Evolutionary conservation across 2,888 invertebrate genomes (phyloP).

Genomic region (Cryptocephalus moraei): DNA sequence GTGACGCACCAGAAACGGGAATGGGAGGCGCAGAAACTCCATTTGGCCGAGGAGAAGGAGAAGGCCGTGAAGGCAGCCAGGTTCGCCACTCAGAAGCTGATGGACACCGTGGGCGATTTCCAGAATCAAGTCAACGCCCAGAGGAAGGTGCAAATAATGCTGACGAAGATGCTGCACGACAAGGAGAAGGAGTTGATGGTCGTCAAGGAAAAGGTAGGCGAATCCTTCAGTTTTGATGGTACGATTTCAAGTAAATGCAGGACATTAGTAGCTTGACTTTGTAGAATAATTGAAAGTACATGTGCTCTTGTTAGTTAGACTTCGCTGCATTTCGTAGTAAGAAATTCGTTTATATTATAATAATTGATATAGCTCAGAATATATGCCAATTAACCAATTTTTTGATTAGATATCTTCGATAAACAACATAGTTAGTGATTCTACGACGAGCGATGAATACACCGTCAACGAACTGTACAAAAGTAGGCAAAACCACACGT

Average conservation of each 20-base stretch:
- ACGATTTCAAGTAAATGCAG: background rate
- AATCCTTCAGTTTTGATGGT: background rate
- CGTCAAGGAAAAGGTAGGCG: conserved; percentile 17
- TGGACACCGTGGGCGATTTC: conserved; percentile 31
- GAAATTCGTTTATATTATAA: too few species aligned
- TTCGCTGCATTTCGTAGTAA: too few species aligned
- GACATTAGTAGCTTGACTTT: background rate
- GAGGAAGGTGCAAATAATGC: conserved; percentile 25
- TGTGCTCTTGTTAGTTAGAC: too few species aligned
- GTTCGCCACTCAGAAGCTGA: conserved; percentile 30
- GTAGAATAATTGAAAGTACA: background rate
- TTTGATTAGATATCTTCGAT: too few species aligned
- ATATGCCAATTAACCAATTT: too few species aligned
- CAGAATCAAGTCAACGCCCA: conserved; percentile 28
- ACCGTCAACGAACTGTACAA: too few species aligned
- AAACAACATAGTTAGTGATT: too few species aligned
- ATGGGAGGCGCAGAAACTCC: conserved; percentile 19
- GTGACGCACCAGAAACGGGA: conserved; percentile 15
- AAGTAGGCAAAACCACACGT: too few species aligned
- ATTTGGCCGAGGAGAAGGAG: conserved; percentile 23
- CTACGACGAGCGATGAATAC: too few species aligned
- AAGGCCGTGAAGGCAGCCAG: conserved; percentile 29
- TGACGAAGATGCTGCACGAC: conserved; percentile 28
- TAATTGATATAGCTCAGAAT: too few species aligned
- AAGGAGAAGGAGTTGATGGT: conserved; percentile 24